A percentile compares a stretch with the other conserved stretches of the same genome.
phyloP scores from a whole-genome alignment of 2,888 invertebrate species.

The Chesias legatella region DNA sequence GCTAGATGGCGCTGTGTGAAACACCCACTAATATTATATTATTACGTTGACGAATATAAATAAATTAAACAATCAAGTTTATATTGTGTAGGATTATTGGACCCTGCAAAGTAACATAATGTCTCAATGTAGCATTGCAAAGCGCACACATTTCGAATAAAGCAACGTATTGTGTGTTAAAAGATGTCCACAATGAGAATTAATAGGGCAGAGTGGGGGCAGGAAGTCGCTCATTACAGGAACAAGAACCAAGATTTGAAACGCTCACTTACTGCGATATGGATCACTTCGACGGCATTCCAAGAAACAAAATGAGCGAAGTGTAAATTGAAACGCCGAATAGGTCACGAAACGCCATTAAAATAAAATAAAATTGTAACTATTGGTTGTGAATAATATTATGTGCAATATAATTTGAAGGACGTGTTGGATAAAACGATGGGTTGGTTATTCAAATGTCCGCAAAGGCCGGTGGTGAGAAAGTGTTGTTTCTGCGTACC shows the following conservation, averaged over 20 bases:
- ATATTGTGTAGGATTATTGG: too few species aligned
- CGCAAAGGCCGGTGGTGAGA: constrained; percentile 40
- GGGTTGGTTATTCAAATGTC: constrained; percentile 40
- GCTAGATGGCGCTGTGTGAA: too few species aligned
- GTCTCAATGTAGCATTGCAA: constrained; percentile 5
- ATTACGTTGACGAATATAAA: too few species aligned
- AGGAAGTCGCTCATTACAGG: constrained; percentile 23
- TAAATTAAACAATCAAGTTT: too few species aligned
- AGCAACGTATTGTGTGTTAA: constrained; percentile 15
- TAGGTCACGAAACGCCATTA: too few species aligned
- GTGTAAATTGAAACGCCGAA: too few species aligned
- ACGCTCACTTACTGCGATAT: constrained; percentile 28
- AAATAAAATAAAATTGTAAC: too few species aligned
- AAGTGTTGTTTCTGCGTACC: constrained; percentile 64
- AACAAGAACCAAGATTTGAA: constrained; percentile 17
- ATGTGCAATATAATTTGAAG: constrained; percentile 9
- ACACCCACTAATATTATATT: too few species aligned
- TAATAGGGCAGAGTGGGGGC: constrained; percentile 18
- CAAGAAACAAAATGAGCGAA: too few species aligned
- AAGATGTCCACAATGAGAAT: constrained; percentile 13
- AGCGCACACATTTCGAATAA: constrained; percentile 14
- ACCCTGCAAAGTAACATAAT: too few species aligned
- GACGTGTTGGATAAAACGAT: constrained; percentile 33
- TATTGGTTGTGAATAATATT: too few species aligned
- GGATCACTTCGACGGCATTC: constrained; percentile 3